A percentile compares a stretch with the other conserved stretches of the same genome.
Conservation (phyloP, 2,888 invertebrate species). For the Yponomeuta malinellus region DNA sequence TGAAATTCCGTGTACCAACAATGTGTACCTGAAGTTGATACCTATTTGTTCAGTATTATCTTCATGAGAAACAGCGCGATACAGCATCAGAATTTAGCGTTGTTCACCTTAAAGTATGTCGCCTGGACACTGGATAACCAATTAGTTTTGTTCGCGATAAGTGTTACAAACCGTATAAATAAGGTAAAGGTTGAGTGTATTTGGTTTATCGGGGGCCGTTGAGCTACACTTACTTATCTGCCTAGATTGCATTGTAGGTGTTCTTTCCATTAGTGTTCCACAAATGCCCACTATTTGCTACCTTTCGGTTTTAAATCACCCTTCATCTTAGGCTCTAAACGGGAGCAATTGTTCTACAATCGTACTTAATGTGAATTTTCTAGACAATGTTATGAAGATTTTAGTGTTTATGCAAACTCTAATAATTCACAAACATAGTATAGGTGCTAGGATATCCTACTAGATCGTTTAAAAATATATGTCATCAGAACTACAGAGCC, state of each 20-base stretch:
- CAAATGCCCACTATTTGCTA: not conserved
- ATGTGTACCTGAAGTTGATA: slow-evolving; percentile 58
- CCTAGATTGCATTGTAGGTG: slow-evolving; percentile 18
- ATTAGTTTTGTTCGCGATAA: slow-evolving; percentile 56
- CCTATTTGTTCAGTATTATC: slow-evolving; percentile 61
- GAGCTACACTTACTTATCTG: slow-evolving; percentile 4
- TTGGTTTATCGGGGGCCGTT: slow-evolving; percentile 12
- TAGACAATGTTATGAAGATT: no score
- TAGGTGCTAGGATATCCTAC: no score
- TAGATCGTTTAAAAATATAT: no score
- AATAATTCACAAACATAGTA: no score
- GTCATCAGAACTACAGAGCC: no score
- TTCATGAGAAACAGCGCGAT: slow-evolving; percentile 48
- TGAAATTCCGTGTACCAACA: slow-evolving; percentile 73
- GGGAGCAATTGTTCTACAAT: no score
- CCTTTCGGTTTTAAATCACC: not conserved
- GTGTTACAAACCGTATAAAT: slow-evolving; percentile 53
- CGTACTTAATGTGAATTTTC: no score
- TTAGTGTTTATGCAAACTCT: no score
- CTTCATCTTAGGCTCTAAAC: no score
- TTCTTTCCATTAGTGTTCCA: slow-evolving; percentile 57
- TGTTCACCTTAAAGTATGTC: slow-evolving; percentile 50
- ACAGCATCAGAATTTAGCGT: slow-evolving; percentile 49
- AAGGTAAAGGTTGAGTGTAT: slow-evolving; percentile 31
- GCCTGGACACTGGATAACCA: slow-evolving; percentile 51